Evolutionary conservation across 35 echinoderm and acorn worm genomes (phyloP), one percentile per base, ranked within the genome.

Genomic region (Acanthaster planci): DNA sequence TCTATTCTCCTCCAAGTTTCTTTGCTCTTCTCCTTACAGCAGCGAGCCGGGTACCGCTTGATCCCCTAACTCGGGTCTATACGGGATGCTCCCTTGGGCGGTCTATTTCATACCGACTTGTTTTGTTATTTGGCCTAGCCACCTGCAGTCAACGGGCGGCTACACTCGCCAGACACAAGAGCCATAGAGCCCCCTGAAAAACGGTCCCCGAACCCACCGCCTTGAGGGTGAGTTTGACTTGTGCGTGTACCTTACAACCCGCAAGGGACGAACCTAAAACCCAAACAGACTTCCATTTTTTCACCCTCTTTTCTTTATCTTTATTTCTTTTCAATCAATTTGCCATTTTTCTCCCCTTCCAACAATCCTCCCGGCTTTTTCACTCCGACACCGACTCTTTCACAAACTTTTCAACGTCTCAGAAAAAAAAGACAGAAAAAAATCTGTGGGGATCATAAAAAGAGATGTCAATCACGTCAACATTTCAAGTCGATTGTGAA

Each of bases 301-400:
- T 31, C 34, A 72, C 26, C 26, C 26, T 72, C 64, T 59, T 59
- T 59, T 72, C 64, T 47, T 47, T 47, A 47, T 47, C 42, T 47
- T 47, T 47, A n/a, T 12, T 47, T 12, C 42, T 47, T 47, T 47
- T 47, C 42, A 47, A 47, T 31, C 64, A 29, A 72, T 72, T 72
- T 72, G 64, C 64, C 64, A 72, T 72, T 72, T 72, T 72, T 72
- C 34, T 29, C 26, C 26, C 64, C 42, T 47, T 47, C 4, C 42
- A 47, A 47, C 42, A 47, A 72, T 72, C 64, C 64, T 72, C 64
- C 21, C 64, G 64, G 64, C 64, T 72, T 72, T 72, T 72, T 72
- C 64, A 72, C 64, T 72, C 64, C 64, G 64, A 72, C 64, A 72
- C 64, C 64, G 64, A 72, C 26, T 72, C 64, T 72, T 72, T 72